Evolutionary conservation across 1,140 invertebrate genomes (phyloP).

Genomic region (Leptopilina boulardi): DNA sequence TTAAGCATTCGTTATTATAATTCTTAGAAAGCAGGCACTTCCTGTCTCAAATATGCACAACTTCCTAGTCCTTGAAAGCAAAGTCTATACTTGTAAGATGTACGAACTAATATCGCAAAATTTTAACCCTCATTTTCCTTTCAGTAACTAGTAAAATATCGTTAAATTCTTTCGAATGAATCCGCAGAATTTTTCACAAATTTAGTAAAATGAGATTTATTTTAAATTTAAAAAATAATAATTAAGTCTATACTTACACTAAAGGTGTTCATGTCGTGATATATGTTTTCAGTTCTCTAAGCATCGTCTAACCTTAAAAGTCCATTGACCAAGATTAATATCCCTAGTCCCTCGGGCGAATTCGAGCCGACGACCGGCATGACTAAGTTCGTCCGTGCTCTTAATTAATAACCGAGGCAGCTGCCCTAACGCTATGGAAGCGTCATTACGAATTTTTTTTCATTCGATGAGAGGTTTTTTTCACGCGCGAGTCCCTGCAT

Average conservation of each 20-base stretch:
- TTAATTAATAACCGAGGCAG: conserved; percentile 74
- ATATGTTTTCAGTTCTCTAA: conserved; percentile 47
- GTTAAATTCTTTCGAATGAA: too few species aligned
- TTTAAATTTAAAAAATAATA: too few species aligned
- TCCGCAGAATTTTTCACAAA: too few species aligned
- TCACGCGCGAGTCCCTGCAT: conserved; percentile 45
- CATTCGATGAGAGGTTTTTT: conserved; percentile 49
- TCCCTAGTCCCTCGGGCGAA: conserved; percentile 63
- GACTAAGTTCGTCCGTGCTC: conserved; percentile 62
- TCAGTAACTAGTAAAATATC: too few species aligned
- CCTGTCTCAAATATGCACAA: conserved; percentile 49
- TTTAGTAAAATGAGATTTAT: too few species aligned
- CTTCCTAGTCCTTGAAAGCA: neutral
- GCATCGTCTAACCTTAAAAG: conserved; percentile 59
- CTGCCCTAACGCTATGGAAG: conserved; percentile 61
- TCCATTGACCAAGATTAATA: conserved; percentile 70
- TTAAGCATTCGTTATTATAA: conserved; percentile 77
- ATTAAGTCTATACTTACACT: too few species aligned
- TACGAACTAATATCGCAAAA: neutral
- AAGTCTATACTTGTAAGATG: neutral
- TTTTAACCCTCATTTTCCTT: too few species aligned
- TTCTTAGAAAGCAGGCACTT: conserved; percentile 65
- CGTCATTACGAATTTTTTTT: conserved; percentile 71
- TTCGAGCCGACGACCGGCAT: conserved; percentile 59
- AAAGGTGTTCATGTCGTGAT: conserved; percentile 10